Base-by-base conservation (phyloP, 2,797 vertebrate genomes). In the Oceanodroma leucorhoa region DNA sequence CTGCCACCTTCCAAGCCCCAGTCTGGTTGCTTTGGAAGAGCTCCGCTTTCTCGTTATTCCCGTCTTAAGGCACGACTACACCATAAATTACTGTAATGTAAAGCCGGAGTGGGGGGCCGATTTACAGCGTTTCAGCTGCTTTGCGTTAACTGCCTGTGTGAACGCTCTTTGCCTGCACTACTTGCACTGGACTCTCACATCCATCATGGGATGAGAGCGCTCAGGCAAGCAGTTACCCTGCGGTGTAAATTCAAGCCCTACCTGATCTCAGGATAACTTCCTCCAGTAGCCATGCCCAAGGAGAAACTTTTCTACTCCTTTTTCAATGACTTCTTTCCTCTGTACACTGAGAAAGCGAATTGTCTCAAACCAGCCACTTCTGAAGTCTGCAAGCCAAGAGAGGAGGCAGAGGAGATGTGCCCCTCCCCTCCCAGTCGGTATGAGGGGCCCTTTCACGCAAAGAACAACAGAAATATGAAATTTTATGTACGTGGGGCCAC, bases 391-490 rank as follows among this genome's bases (percentile, higher is more conserved):
- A 16, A n/a, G 71, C 14, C 54, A 58, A 6, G 11, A 62, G 36
- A 57, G 26, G 53, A 54, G 53, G 51, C 40, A 65, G 36, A 66
- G 8, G n/a, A 43, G 65, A 53, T 0, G 0, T 2, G 4, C 4
- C 50, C 34, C 45, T 62, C 57, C 72, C 17, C 21, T 53, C 62
- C 34, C 65, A 16, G n/a, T 10, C 4, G 0, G 41, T 60, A 65
- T 0, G 1, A 65, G 78, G 69, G 61, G 45, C 30, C 50, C 45
- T 82, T 77, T 36, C 7, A 29, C 0, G 0, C n/a, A 13, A 58
- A 82, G 24, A 32, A 6, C 36, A 81, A n/a, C 58, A 81, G 76
- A 57, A 94, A 89, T 38, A 54, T 3, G 83, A 51, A 66, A 55
- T 58, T 54, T 54, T 26, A 41, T 34, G 58, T 43, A 18, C 9